phyloP scores from a whole-genome alignment of 1,140 invertebrate genomes.

The Caligus rogercresseyi region DNA sequence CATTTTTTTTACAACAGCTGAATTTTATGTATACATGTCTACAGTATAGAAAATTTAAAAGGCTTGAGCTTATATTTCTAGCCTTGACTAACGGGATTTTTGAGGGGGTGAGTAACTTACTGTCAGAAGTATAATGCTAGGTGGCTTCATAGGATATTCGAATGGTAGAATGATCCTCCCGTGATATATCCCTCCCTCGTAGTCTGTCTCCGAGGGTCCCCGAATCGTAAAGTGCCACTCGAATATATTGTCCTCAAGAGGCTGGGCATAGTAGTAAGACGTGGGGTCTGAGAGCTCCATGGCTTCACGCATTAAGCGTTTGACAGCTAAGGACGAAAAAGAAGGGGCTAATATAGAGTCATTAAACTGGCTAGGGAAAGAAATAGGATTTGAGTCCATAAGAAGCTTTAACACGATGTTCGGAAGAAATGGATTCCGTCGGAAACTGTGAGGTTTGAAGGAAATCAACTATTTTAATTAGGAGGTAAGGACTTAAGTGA shows the following conservation, averaged over 20 bases:
- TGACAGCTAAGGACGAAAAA: conserved; percentile 48
- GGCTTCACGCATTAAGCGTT: conserved; percentile 81
- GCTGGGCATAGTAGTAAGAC: conserved; percentile 73
- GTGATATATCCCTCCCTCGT: conserved; percentile 75
- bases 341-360: too few relatives aligned
- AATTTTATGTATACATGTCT: too few relatives aligned
- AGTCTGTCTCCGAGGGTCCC: conserved; percentile 67
- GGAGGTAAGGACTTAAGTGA: too few relatives aligned
- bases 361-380: too few relatives aligned
- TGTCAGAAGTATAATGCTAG: conserved; percentile 80
- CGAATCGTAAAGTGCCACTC: conserved; percentile 95
- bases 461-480: not conserved
- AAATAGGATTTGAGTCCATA: too few relatives aligned
- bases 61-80: too few relatives aligned
- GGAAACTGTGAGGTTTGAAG: too few relatives aligned
- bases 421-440: not conserved
- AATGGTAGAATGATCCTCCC: conserved; percentile 70
- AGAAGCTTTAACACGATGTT: not conserved
- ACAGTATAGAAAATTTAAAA: too few relatives aligned
- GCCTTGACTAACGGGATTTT: too few relatives aligned
- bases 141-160: conserved; percentile 96
- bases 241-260: conserved; percentile 86
- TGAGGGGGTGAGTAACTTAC: conserved; percentile 38
- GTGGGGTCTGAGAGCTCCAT: conserved; percentile 63
- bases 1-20: too few relatives aligned